Base-by-base conservation (phyloP, 2,888 invertebrate genomes). In the Chrysolina oricalcia region DNA sequence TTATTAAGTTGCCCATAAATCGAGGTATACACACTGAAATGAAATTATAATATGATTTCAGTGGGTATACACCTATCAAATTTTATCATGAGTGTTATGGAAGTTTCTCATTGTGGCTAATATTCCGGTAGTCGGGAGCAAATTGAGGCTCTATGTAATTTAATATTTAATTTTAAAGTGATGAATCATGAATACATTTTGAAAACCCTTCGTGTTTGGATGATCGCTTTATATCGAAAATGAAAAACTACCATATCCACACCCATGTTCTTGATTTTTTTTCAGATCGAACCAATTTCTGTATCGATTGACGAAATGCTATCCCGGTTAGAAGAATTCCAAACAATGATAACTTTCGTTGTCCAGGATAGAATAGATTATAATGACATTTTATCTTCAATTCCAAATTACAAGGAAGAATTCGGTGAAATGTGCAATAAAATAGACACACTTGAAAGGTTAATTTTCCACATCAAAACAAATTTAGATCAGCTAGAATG, bases 241-340 rank as follows among this genome's bases (percentile, higher is more conserved):
- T 6, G 35, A 27, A 27, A 27, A 35, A 27, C 27, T 2, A 27
- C 27, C 27, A 27, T 27, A 27, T 2, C 27, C 5, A 27, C 27
- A 27, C 27, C 27, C 5, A 35, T 35, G 8, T 8, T 63, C 8
- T 17, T 48, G 10, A 48, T 48, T 43, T 59, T 50, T 74, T 80
- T 80, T 63, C 64, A 86, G 85, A 66, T 85, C 9, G 72, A 80
- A 53, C 84, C 84, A 4, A 65, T 86, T 10, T 80, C 81, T 50
- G 79, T 80, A 68, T 80, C 80, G 10, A 74, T 86, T 40, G 85
- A 85, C 15, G 82, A 83, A 65, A 83, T 86, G 84, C 76, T 83
- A n/a, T 78, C 84, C n/a, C 79, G 85, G 21, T 69, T 86, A 46
- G 86, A 86, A 81, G 86, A 86, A 68, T 84, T 85, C 64, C 83